Percentiles rank a stretch among this genome's conserved stretches.
Conservation (phyloP, 2,888 invertebrate species). For the Apamea epomidion region DNA sequence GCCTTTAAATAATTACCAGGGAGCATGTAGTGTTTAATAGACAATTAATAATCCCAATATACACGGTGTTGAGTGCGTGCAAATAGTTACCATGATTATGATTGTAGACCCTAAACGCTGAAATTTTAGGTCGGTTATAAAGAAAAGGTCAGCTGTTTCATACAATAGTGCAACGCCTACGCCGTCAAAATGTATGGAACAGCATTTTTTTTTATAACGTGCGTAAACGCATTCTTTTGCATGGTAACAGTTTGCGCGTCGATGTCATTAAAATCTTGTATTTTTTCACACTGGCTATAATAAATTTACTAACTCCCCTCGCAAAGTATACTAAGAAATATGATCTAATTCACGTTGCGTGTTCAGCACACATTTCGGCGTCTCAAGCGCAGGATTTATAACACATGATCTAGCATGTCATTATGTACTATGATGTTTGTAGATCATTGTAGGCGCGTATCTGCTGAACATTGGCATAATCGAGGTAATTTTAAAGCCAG, state of each 20-base stretch:
- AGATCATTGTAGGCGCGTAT: constrained; percentile 34
- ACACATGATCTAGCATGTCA: constrained; percentile 51
- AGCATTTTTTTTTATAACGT: too few relatives aligned
- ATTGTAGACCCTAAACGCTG: neutral
- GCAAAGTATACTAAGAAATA: constrained; percentile 41
- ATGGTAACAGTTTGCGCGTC: neutral
- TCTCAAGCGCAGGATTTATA: constrained; percentile 52
- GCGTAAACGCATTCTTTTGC: too few relatives aligned
- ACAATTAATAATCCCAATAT: too few relatives aligned
- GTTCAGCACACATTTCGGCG: constrained; percentile 55
- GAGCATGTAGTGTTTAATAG: too few relatives aligned
- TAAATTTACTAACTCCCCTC: neutral
- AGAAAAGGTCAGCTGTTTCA: too few relatives aligned
- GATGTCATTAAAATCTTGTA: neutral
- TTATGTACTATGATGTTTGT: constrained; percentile 49
- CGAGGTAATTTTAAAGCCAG: constrained; percentile 12
- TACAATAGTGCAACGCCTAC: too few relatives aligned
- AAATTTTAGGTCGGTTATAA: too few relatives aligned
- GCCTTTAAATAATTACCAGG: too few relatives aligned
- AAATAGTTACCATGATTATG: neutral
- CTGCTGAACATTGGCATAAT: constrained; percentile 42
- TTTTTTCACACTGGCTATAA: neutral
- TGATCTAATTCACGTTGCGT: constrained; percentile 55
- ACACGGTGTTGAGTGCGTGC: too few relatives aligned
- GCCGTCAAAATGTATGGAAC: too few relatives aligned